Base-by-base conservation (phyloP, 2,888 invertebrate genomes). In the Torymus auratus region DNA sequence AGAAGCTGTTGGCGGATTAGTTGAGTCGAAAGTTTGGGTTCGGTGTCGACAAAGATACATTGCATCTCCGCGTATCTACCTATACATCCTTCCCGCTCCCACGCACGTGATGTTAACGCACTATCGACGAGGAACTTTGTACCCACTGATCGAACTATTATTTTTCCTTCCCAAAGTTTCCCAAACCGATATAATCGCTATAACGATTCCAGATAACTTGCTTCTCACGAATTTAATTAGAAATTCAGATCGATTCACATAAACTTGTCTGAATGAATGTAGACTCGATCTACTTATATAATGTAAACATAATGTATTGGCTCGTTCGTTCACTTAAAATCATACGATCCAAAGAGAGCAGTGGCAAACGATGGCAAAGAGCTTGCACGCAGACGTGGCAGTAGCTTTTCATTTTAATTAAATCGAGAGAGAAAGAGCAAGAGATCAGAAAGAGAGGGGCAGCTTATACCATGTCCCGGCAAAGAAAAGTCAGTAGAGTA, bases 1-100 rank as follows among this genome's bases (percentile, higher is more conserved):
- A 41, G 67, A 68, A 80, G 65, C 76, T 67, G 67, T 76, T 76
- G 76, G 76, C 76, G 65, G 72, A 80, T 80, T 80, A 80, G 71
- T 68, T 23, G 61, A 75, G 80, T 70, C n/a, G 71, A 80, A 80
- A 80, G 53, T 80, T 80, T 62, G 12, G n/a, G 55, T 60, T 56
- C 20, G 60, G 55, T 56, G 67, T 50, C 41, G 67, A 70, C 67
- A 70, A 65, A 67, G 67, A 80, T 76, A 76, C 62, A 72, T 75
- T 50, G 67, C 68, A 20, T 15, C 72, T 56, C n/a, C 41, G 23
- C 13, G 15, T 7, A 53, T 52, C 17, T 28, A 28, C 2, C 53
- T 28, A 13, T 64, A 72, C 15, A 53, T 52, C 64, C 58, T 65
- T 65, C 28, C 7, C 28, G 28, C 3, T 28, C 28, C 28, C 28